Evolutionary conservation across 1,140 invertebrate genomes (phyloP).

Genomic region (Lordiphosa clarofinis): DNA sequence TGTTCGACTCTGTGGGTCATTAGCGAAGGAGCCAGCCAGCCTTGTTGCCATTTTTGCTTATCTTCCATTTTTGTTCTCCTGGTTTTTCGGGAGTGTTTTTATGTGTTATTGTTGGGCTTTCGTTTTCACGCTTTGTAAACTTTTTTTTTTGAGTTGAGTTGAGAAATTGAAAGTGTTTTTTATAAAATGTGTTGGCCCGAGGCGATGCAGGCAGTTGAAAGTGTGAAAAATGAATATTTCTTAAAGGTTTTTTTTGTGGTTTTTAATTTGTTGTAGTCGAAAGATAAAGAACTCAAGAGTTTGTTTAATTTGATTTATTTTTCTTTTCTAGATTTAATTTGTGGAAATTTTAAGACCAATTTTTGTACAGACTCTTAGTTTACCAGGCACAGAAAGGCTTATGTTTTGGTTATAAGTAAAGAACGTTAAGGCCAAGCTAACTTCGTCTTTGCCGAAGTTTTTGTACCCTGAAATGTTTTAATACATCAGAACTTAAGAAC

Average conservation of each 20-base stretch:
- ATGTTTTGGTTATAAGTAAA: too few species aligned
- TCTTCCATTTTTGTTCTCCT: constrained; percentile 31
- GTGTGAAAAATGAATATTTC: constrained; percentile 10
- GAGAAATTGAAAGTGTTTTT: constrained; percentile 17
- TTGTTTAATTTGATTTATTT: constrained; percentile 41
- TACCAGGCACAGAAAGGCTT: too few species aligned
- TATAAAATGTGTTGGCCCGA: not conserved
- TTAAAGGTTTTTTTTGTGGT: constrained; percentile 14
- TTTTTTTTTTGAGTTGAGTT: constrained; percentile 10
- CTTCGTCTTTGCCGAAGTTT: too few species aligned
- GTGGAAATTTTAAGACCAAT: too few species aligned
- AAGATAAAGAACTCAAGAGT: constrained; percentile 33
- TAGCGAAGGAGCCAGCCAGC: constrained; percentile 15
- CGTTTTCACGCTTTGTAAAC: constrained; percentile 17
- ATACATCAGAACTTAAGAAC: too few species aligned
- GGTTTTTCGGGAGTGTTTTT: not conserved
- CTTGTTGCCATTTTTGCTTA: constrained; percentile 24
- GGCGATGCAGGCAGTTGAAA: constrained; percentile 6
- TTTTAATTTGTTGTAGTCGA: constrained; percentile 1
- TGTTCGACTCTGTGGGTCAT: constrained; percentile 32
- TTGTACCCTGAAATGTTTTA: too few species aligned
- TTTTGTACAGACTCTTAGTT: too few species aligned
- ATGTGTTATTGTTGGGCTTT: not conserved
- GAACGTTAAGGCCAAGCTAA: too few species aligned
- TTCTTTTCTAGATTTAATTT: too few species aligned